Evolutionary conservation across 2,888 invertebrate genomes (phyloP), one percentile per base, ranked within the genome.

Genomic region (Yponomeuta sedellus): DNA sequence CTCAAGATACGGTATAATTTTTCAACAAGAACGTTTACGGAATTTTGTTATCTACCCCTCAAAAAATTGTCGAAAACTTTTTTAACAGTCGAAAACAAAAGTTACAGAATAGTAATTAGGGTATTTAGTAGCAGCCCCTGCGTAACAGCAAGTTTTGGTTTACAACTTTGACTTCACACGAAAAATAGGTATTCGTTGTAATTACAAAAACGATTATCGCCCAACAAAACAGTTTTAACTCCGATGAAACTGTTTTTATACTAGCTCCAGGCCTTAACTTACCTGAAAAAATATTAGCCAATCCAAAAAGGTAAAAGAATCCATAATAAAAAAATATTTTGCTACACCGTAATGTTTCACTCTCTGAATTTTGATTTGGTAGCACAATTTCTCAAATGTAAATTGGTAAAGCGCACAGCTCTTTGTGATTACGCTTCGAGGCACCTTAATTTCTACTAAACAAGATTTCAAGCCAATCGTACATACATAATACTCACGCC

Each of bases 151-250:
- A 2, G 16, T 52, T 16, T 16, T 16, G 3, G 44, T 34, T 34
- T 8, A 52, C 4, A 52, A 52, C 3, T 52, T 52, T 52, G 16
- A 16, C 16, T 52, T 52, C 44, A 12, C 44, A 52, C 44, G 44
- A 52, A 52, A 52, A 52, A n/a, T n/a, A n/a, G n/a, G n/a, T 16
- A 52, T 52, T 52, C 44, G 44, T 52, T 52, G 44, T 52, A 52
- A 16, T 52, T 52, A 52, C 44, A 52, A 52, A 52, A 52, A 16
- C 44, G 16, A 52, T 16, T 52, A 52, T 52, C 44, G 16, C 44
- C 16, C 44, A 52, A 52, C 44, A 16, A 52, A 52, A 52, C 16
- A 16, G 16, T 52, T 52, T 12, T 52, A 52, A 52, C 16, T 52
- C 16, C 16, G 16, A 12, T 5, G 44, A 52, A 52, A 16, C 16